These are phyloP conservation scores for Microtus montanus DNA, from an alignment of 2,113 vertebrate species.

Conservation along the genomic window DNA sequence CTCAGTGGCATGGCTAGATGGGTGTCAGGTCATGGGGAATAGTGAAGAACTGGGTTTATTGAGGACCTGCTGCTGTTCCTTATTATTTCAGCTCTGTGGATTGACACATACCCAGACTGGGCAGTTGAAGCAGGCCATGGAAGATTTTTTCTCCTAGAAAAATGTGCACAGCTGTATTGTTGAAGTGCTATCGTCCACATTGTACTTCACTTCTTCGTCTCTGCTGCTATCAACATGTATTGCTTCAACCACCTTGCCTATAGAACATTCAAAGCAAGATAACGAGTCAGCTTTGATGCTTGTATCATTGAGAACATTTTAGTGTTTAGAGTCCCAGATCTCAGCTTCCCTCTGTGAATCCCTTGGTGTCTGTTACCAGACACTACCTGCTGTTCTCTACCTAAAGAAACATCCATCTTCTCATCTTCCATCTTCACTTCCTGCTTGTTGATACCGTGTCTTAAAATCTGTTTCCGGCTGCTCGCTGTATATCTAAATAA, in stretches of 20 bases:
- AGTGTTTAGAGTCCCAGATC: constrained; percentile 21
- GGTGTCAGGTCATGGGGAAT: background rate
- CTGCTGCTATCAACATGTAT: background rate
- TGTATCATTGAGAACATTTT: background rate
- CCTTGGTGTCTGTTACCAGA: constrained; percentile 6
- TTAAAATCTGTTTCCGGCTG: constrained; percentile 45
- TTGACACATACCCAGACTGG: background rate
- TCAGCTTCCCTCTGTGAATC: background rate
- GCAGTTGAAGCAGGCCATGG: background rate
- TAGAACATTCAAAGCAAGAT: background rate
- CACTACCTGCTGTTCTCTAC: background rate
- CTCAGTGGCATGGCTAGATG: background rate
- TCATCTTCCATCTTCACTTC: background rate
- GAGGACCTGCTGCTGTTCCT: background rate
- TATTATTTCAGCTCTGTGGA: background rate
- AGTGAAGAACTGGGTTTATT: background rate
- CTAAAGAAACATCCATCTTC: constrained; percentile 19
- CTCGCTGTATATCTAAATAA: constrained; percentile 41
- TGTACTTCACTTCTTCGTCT: background rate
- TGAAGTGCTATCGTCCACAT: background rate
- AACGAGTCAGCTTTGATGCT: background rate
- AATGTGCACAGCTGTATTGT: background rate
- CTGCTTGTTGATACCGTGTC: constrained; percentile 20
- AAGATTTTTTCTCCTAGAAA: background rate
- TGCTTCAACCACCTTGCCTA: background rate